Evolutionary conservation across 2,113 vertebrate species (phyloP).

Genomic region (Tachycineta bicolor): DNA sequence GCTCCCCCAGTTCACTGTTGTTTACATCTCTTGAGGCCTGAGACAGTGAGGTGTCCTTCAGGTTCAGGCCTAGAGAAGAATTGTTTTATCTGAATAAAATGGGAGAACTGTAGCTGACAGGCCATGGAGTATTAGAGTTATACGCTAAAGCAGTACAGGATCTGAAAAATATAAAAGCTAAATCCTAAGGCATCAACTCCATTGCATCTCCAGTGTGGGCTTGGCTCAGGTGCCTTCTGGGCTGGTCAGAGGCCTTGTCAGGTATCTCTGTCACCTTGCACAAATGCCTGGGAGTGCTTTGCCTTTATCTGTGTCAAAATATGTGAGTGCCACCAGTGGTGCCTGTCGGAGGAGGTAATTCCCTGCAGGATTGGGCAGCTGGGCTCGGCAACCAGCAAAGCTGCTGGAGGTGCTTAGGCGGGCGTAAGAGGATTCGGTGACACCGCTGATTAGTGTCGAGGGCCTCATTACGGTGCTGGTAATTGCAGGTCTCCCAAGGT

Average conservation of each 20-base stretch:
- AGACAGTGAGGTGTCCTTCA: neutral
- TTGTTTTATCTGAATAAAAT: neutral
- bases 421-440: slow-evolving; percentile 58
- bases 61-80: neutral
- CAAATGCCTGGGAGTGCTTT: neutral
- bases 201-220: neutral
- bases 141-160: neutral
- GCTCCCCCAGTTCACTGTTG: neutral
- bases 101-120: neutral
- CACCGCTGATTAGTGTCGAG: slow-evolving; percentile 44
- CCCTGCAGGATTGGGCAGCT: slow-evolving; percentile 45
- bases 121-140: neutral
- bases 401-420: slow-evolving; percentile 58
- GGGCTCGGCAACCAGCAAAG: slow-evolving; percentile 27
- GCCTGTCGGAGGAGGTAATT: slow-evolving; percentile 6
- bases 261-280: neutral
- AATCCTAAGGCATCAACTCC: neutral
- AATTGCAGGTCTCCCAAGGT: slow-evolving; percentile 46
- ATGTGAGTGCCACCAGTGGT: neutral
- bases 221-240: neutral
- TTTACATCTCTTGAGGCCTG: neutral
- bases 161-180: neutral
- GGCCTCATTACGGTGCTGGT: slow-evolving; percentile 7
- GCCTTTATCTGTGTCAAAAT: neutral
- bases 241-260: neutral